Evolutionary conservation across 2,888 invertebrate species (phyloP), one percentile per base, ranked within the genome.

Genomic region (Drosophila macrospina): DNA sequence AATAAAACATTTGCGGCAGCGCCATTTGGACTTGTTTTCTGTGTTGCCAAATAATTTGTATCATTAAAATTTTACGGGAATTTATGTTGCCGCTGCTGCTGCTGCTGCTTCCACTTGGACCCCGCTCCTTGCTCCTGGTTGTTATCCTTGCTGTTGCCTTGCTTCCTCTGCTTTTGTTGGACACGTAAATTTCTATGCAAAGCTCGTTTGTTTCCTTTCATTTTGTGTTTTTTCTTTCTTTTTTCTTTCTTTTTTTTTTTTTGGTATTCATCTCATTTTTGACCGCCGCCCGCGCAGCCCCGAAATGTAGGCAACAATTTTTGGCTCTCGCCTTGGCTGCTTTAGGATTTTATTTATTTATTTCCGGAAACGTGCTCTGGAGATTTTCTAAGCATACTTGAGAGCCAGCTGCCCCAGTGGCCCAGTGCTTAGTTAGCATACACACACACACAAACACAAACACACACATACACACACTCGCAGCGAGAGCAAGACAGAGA

Each of bases 261-360:
- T 5, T 26, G 1, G 20, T 20, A 20, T 20, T 41, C 39, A 39
- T 62, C 54, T 47, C 11, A 20, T 20, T 55, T 62, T 55, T 62
- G 55, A 55, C 47, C 30, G 47, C 11, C 24, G 10, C 32, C n/a
- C 50, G 42, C 8, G 5, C 6, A 10, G 2, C 28, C 13, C 13
- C 39, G 7, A 26, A 62, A 72, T 59, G 62, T 51, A 55, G 60
- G 66, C 68, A 66, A 54, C 73, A 57, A 56, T 55, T 64, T 55
- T 39, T 24, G 47, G 15, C 52, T 20, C 32, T 62, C 16, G 37
- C 24, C 45, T 57, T 57, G 65, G 64, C 67, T 64, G 60, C 74
- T 76, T 71, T 70, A 52, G 66, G 68, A 74, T 78, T 83, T 88
- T 88, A 88, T 89, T 88, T 87, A 89, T 87, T 88, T 86, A 86